Conservation (phyloP, 2,888 invertebrate genomes). For the Callimorpha dominula region DNA sequence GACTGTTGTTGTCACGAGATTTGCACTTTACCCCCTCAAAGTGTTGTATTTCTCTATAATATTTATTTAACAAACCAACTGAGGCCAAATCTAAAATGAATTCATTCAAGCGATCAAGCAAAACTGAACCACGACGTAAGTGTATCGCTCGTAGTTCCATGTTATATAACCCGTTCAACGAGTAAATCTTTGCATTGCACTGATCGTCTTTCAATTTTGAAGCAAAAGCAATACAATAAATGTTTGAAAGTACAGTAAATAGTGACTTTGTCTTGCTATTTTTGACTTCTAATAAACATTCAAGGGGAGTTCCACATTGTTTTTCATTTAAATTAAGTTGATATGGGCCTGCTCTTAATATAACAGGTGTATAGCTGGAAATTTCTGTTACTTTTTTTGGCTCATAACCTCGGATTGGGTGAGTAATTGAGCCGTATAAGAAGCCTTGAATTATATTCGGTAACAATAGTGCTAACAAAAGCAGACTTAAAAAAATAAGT, state of each 20-base stretch:
- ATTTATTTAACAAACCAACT: no score
- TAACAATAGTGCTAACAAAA: conserved; percentile 53
- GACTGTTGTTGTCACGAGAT: no score
- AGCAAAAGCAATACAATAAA: conserved; percentile 35
- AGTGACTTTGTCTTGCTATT: no score
- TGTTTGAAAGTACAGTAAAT: not conserved
- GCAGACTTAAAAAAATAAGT: conserved; percentile 46
- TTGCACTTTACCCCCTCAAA: no score
- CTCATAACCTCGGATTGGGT: conserved; percentile 53
- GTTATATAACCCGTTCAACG: conserved; percentile 38
- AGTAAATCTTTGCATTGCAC: conserved; percentile 44
- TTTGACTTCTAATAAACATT: no score
- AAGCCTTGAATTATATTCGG: conserved; percentile 56
- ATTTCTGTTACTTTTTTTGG: conserved; percentile 41
- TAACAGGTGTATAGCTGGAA: conserved; percentile 24
- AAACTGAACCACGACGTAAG: no score
- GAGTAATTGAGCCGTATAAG: conserved; percentile 51
- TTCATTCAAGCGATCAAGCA: no score
- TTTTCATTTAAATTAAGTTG: no score
- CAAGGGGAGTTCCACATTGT: not conserved
- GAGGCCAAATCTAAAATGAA: no score
- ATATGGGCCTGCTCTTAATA: conserved; percentile 8
- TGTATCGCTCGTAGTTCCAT: conserved; percentile 33
- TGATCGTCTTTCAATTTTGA: conserved; percentile 45
- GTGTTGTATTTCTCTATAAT: no score